These are phyloP conservation scores for Bathynomus jamesi DNA, from an alignment of 1,140 invertebrate species.

Conservation along the genomic window DNA sequence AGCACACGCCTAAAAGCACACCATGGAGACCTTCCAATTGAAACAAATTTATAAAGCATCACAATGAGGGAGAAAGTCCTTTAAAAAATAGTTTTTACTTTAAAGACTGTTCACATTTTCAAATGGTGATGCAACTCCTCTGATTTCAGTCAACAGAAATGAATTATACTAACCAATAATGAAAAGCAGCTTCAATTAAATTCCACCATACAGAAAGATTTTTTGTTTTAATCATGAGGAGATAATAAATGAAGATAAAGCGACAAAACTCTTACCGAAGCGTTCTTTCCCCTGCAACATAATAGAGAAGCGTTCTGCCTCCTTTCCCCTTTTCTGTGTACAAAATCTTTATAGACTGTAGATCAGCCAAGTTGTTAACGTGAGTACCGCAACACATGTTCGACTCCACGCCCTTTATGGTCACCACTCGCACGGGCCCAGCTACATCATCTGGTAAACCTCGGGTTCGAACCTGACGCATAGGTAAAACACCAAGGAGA, in stretches of 20 bases:
- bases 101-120: no score
- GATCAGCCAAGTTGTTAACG: constrained; percentile 63
- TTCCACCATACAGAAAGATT: no score
- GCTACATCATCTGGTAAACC: constrained; percentile 66
- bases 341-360: constrained; percentile 67
- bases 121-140: no score
- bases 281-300: constrained; percentile 62
- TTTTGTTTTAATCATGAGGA: background rate
- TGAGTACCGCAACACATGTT: constrained; percentile 84
- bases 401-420: constrained; percentile 59
- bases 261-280: constrained; percentile 41
- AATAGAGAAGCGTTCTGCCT: constrained; percentile 59
- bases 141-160: no score
- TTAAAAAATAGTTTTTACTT: no score
- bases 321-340: constrained; percentile 63
- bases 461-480: constrained; percentile 50
- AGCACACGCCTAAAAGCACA: no score
- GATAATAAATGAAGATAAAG: background rate
- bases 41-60: no score
- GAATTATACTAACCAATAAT: no score
- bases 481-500: no score
- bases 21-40: no score
- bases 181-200: no score
- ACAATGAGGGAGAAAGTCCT: no score
- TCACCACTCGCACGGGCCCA: constrained; percentile 55